phyloP scores from a whole-genome alignment of 2,797 vertebrate genomes.

The Bradypodion ventrale region DNA sequence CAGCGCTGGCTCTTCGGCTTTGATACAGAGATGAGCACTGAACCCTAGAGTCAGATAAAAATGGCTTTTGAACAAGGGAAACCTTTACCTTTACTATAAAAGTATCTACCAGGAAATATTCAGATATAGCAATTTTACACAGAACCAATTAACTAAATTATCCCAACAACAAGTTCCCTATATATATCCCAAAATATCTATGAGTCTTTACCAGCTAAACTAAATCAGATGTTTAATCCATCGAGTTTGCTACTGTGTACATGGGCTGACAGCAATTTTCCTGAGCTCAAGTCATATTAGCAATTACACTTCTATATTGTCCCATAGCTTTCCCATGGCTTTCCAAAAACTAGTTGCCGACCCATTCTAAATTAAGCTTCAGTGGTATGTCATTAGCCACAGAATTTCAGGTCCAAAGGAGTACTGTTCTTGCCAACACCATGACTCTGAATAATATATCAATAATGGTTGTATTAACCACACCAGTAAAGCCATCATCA shows the following conservation, averaged over 20 bases:
- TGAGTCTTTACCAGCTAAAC: too few species aligned
- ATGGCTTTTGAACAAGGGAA: too few species aligned
- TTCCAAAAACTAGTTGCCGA: constrained; percentile 62
- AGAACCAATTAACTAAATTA: background rate
- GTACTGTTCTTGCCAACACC: constrained; percentile 70
- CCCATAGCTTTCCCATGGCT: constrained; percentile 64
- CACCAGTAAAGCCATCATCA: constrained; percentile 77
- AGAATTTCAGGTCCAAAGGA: constrained; percentile 80
- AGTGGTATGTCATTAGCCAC: constrained; percentile 79
- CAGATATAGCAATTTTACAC: too few species aligned
- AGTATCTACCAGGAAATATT: background rate
- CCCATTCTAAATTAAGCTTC: constrained; percentile 75
- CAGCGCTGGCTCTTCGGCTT: too few species aligned
- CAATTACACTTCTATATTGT: too few species aligned
- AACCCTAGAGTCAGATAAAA: too few species aligned
- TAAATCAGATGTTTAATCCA: background rate
- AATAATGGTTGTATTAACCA: constrained; percentile 85
- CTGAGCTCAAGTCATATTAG: too few species aligned
- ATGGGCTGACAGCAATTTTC: background rate
- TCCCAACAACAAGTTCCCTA: background rate
- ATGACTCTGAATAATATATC: constrained; percentile 77
- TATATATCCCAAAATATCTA: too few species aligned
- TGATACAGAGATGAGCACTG: too few species aligned
- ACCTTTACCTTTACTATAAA: too few species aligned
- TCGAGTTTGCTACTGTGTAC: background rate